Conservation (phyloP, 2,113 vertebrate genomes). For the Monarcha castaneiventris region DNA sequence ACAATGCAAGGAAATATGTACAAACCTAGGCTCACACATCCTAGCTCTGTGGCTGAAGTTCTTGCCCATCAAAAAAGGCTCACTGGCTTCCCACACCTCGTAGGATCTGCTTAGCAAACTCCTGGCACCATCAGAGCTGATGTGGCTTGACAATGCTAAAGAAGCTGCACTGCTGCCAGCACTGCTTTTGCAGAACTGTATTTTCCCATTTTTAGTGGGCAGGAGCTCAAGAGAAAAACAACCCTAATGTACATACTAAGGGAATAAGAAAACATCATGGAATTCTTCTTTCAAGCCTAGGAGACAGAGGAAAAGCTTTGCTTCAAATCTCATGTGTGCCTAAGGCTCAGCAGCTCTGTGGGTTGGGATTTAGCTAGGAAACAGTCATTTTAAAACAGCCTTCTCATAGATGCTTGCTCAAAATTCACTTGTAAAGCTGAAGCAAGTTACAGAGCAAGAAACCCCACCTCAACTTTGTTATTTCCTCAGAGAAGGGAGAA, state of each 20-base stretch:
- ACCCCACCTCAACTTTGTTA: neutral
- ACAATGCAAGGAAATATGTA: neutral
- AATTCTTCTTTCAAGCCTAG: conserved; percentile 31
- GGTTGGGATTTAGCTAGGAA: conserved; percentile 4
- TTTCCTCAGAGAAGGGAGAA: neutral
- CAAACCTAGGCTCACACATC: neutral
- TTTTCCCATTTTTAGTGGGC: neutral
- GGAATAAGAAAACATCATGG: conserved; percentile 13
- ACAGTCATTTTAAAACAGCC: neutral
- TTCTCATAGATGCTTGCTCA: neutral
- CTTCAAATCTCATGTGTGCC: conserved; percentile 18
- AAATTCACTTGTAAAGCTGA: neutral
- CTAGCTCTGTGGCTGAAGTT: neutral
- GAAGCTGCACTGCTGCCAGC: neutral
- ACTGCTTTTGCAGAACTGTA: conserved; percentile 7
- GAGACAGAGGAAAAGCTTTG: conserved; percentile 1
- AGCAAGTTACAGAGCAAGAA: neutral
- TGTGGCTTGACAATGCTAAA: neutral
- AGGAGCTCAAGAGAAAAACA: conserved; percentile 11
- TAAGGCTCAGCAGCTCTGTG: conserved; percentile 19
- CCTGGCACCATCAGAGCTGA: neutral
- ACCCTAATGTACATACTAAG: neutral
- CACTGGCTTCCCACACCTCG: neutral
- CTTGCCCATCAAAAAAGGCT: neutral
- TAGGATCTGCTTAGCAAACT: neutral